phyloP scores from a whole-genome alignment of 2,888 invertebrate species.

The Ochlodes sylvanus region DNA sequence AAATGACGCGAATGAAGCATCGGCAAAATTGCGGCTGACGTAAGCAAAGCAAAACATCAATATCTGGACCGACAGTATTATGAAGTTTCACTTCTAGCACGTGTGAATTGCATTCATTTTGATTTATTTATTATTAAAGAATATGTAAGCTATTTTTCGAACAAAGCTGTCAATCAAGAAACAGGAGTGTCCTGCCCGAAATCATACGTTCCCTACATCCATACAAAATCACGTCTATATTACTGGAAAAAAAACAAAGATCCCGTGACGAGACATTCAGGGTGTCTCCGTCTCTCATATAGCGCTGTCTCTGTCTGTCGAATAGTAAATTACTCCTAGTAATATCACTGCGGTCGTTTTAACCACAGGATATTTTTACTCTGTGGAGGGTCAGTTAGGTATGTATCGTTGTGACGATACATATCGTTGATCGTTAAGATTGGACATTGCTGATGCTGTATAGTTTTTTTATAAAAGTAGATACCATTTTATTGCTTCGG shows the following conservation, averaged over 20 bases:
- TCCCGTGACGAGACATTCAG: conserved; percentile 30
- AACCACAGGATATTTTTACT: conserved; percentile 22
- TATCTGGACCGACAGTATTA: too few relatives aligned
- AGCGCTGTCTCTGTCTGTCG: conserved; percentile 24
- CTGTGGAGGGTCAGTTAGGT: background rate
- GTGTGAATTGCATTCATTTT: too few relatives aligned
- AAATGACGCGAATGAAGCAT: too few relatives aligned
- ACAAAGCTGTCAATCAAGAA: background rate
- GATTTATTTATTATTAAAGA: background rate
- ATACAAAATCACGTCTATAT: conserved; percentile 37
- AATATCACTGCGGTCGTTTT: conserved; percentile 25
- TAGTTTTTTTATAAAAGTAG: too few relatives aligned
- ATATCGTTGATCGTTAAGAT: too few relatives aligned
- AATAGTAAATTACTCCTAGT: conserved; percentile 31
- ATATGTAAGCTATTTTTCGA: background rate
- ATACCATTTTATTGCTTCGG: too few relatives aligned
- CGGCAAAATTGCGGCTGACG: too few relatives aligned
- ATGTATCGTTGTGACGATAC: too few relatives aligned
- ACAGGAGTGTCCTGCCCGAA: conserved; percentile 20
- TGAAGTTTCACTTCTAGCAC: too few relatives aligned
- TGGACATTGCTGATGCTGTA: too few relatives aligned
- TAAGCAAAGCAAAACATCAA: too few relatives aligned
- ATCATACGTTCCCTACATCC: conserved; percentile 16
- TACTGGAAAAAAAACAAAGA: conserved; percentile 34
- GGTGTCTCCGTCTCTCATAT: conserved; percentile 16